Conservation (phyloP, 2,888 invertebrate genomes). For the Biston betularia region DNA sequence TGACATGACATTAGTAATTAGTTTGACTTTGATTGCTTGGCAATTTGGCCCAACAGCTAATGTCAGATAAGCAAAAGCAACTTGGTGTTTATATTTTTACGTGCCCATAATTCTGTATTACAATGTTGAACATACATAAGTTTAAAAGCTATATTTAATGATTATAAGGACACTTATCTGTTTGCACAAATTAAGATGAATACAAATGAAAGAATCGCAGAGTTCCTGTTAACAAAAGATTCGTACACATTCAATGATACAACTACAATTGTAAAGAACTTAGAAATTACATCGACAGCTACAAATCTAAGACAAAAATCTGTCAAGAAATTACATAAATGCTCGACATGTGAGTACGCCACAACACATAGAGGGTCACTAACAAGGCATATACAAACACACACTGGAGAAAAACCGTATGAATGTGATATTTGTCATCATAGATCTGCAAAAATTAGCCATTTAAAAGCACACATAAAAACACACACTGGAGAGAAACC, state of each 20-base stretch:
- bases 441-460: neutral
- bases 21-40: no score
- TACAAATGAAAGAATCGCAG: neutral
- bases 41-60: no score
- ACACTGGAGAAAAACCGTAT: constrained; percentile 8
- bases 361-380: neutral
- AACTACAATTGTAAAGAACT: no score
- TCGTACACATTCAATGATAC: neutral
- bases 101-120: no score
- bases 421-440: constrained; percentile 1
- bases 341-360: neutral
- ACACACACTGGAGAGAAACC: constrained; percentile 1
- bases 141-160: no score
- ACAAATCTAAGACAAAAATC: neutral
- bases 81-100: no score
- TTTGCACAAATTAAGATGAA: neutral
- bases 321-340: neutral
- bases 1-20: no score
- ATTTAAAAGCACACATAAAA: neutral
- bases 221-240: neutral
- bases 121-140: no score
- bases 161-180: neutral
- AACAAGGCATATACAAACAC: neutral
- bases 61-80: no score
- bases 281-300: neutral